Evolutionary conservation across 2,113 vertebrate genomes (phyloP).

Genomic region (Andinoacara biseriatus): DNA sequence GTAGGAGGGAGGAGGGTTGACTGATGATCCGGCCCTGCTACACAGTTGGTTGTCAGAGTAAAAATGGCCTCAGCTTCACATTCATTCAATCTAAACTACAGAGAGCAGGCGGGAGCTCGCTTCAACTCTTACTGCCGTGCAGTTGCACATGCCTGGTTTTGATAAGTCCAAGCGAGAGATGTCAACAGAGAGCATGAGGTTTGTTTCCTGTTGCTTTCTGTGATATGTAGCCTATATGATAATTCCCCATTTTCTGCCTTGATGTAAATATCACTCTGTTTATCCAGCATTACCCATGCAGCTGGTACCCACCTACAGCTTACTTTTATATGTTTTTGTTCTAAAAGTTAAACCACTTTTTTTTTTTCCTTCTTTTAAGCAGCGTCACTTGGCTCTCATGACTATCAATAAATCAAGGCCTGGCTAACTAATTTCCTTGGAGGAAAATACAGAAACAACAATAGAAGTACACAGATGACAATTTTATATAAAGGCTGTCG

Average conservation of each 20-base stretch:
- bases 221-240: constrained; percentile 8
- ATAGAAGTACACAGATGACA: background rate
- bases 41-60: constrained; percentile 58
- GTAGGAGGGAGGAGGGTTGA: constrained; percentile 63
- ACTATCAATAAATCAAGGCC: constrained; percentile 2
- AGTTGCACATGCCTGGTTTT: constrained; percentile 44
- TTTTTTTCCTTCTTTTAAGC: background rate
- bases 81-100: constrained; percentile 60
- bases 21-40: constrained; percentile 58
- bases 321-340: background rate
- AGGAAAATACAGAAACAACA: constrained; percentile 2
- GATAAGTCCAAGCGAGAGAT: constrained; percentile 35
- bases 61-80: constrained; percentile 60
- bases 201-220: constrained; percentile 10
- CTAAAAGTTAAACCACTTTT: constrained; percentile 13
- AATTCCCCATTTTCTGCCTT: background rate
- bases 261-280: constrained; percentile 24
- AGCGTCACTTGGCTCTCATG: background rate
- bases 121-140: constrained; percentile 18
- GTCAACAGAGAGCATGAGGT: background rate
- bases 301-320: background rate
- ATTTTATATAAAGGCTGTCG: constrained; percentile 3
- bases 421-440: background rate
- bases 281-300: constrained; percentile 1
- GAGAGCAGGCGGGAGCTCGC: constrained; percentile 14